Evolutionary conservation across 2,113 vertebrate genomes (phyloP).

Genomic region (Trematomus loennbergii): DNA sequence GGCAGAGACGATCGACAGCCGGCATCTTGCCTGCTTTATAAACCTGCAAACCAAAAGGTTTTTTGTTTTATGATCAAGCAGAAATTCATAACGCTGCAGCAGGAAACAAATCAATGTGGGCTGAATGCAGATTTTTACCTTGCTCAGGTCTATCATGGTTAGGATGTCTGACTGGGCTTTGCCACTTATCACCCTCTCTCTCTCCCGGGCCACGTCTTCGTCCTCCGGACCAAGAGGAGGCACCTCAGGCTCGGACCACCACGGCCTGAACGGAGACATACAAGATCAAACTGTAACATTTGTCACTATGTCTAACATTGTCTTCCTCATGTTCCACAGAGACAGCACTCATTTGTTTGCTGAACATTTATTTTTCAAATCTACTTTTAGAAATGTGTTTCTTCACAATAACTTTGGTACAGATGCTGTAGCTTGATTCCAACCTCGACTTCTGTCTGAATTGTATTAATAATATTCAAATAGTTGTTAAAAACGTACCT

Average conservation of each 20-base stretch:
- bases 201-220: conserved; percentile 84
- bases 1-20: conserved; percentile 84
- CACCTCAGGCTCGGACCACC: conserved; percentile 70
- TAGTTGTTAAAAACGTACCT: conserved; percentile 61
- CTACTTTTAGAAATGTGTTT: neutral
- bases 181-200: conserved; percentile 80
- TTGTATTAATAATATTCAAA: neutral
- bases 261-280: conserved; percentile 63
- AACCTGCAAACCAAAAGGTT: conserved; percentile 69
- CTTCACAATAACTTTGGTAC: neutral
- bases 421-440: neutral
- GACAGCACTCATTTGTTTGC: neutral
- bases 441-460: neutral
- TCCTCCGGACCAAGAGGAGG: conserved; percentile 82
- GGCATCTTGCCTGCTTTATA: conserved; percentile 82
- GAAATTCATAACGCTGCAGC: too few relatives aligned
- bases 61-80: neutral
- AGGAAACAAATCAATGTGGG: too few relatives aligned
- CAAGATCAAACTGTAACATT: neutral
- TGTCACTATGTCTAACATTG: neutral
- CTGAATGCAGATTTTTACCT: conserved; percentile 40
- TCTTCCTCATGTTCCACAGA: neutral
- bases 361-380: neutral
- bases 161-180: conserved; percentile 82
- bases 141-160: conserved; percentile 81